Percentiles rank a stretch among this genome's conserved stretches.
Evolutionary conservation across 2,888 invertebrate genomes (phyloP).

Genomic region (Trachelus troglodyta): DNA sequence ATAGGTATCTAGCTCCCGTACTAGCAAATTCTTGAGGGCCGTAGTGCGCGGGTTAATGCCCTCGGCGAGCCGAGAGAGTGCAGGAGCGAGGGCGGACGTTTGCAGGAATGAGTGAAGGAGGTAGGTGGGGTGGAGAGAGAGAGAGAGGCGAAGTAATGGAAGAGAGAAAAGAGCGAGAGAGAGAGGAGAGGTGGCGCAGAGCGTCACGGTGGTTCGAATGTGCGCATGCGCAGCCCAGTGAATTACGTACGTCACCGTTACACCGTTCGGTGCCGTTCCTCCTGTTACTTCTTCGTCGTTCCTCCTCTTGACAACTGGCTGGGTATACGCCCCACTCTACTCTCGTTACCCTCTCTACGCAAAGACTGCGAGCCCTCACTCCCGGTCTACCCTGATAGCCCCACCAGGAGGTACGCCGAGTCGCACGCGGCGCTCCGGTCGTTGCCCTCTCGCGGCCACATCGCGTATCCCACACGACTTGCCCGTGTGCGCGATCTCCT

Average conservation of each 20-base stretch:
- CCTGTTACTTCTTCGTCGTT: neutral
- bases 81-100: constrained; percentile 26
- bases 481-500: constrained; percentile 41
- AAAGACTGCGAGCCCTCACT: neutral
- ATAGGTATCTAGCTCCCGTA: constrained; percentile 43
- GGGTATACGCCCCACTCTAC: neutral
- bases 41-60: constrained; percentile 24
- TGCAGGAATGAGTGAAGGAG: neutral
- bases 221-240: constrained; percentile 33
- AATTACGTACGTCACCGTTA: constrained; percentile 65
- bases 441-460: constrained; percentile 57
- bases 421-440: constrained; percentile 62
- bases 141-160: neutral
- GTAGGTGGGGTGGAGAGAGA: neutral
- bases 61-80: constrained; percentile 26
- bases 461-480: constrained; percentile 39
- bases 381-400: neutral
- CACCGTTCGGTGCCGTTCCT: constrained; percentile 48
- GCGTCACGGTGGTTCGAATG: neutral
- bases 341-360: neutral
- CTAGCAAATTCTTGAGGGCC: constrained; percentile 54
- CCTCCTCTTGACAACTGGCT: neutral
- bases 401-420: constrained; percentile 15
- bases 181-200: neutral
- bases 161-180: neutral